These are phyloP conservation scores for Gobionotothen gibberifrons DNA, from an alignment of 2,797 vertebrate species.

Conservation along the genomic window DNA sequence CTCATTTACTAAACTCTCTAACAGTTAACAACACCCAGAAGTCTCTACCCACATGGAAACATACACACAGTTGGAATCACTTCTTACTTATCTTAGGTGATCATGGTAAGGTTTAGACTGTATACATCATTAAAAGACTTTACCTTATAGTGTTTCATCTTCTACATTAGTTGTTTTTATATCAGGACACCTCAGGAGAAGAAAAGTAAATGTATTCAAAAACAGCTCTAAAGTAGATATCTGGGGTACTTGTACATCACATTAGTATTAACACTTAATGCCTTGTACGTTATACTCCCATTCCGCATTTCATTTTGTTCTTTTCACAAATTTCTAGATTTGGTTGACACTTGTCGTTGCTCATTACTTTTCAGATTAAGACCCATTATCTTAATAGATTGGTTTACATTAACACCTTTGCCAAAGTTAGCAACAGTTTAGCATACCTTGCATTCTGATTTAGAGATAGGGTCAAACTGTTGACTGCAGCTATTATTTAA, in stretches of 20 bases:
- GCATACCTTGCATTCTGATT: not conserved
- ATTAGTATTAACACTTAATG: not conserved
- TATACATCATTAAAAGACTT: too few relatives aligned
- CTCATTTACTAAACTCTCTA: constrained; percentile 35
- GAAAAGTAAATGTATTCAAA: too few relatives aligned
- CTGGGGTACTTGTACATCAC: not conserved
- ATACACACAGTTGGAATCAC: too few relatives aligned
- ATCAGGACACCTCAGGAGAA: too few relatives aligned
- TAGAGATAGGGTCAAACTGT: constrained; percentile 1
- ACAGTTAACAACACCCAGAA: not conserved
- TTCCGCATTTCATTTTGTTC: not conserved
- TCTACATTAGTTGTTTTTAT: too few relatives aligned
- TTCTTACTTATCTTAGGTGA: too few relatives aligned
- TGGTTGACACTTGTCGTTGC: not conserved
- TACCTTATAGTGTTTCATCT: too few relatives aligned
- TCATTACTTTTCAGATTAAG: not conserved
- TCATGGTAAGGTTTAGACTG: too few relatives aligned
- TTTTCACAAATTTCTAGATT: not conserved
- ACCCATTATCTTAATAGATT: not conserved
- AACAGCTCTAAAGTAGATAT: not conserved
- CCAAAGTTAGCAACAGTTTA: constrained; percentile 5
- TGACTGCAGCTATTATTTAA: constrained; percentile 1
- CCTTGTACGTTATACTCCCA: too few relatives aligned
- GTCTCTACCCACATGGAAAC: too few relatives aligned
- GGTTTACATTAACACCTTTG: not conserved